Conservation (phyloP, 2,888 invertebrate species). For the Cerceris rybyensis region DNA sequence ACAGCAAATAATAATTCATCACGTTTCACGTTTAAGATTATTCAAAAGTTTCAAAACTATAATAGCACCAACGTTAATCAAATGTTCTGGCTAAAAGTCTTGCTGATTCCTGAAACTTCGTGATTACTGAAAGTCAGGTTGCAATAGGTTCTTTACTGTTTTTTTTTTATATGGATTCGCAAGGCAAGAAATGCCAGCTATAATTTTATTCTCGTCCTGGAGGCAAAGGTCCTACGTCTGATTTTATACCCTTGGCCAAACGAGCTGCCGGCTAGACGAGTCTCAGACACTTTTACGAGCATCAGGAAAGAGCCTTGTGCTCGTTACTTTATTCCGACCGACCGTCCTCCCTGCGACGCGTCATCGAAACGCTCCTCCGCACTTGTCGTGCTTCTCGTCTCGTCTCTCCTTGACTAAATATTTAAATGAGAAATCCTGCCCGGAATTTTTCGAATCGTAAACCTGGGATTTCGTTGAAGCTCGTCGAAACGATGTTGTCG, state of each 20-base stretch:
- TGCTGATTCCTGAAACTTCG: too few species aligned
- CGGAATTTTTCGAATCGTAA: too few species aligned
- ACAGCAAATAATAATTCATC: too few species aligned
- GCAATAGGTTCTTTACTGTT: too few species aligned
- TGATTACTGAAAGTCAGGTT: too few species aligned
- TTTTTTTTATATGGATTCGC: not conserved
- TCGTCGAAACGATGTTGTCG: too few species aligned
- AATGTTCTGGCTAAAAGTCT: too few species aligned
- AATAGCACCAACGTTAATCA: too few species aligned
- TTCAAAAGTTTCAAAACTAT: too few species aligned
- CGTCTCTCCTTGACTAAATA: not conserved
- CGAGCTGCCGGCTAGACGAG: not conserved
- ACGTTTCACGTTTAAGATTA: too few species aligned
- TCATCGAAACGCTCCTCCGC: constrained; percentile 4
- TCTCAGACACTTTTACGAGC: constrained; percentile 1
- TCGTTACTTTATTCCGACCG: not conserved
- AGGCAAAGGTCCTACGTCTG: not conserved
- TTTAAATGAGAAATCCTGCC: too few species aligned
- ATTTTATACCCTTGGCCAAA: constrained; percentile 1
- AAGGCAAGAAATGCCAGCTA: not conserved
- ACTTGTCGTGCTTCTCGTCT: not conserved
- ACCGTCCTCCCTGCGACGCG: not conserved
- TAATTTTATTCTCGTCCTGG: not conserved
- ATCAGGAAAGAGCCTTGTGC: not conserved
- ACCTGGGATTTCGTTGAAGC: too few species aligned